Percentiles rank a stretch among this genome's conserved stretches.
Evolutionary conservation across 2,113 vertebrate genomes (phyloP).

Genomic region (Sminthopsis crassicaudata): DNA sequence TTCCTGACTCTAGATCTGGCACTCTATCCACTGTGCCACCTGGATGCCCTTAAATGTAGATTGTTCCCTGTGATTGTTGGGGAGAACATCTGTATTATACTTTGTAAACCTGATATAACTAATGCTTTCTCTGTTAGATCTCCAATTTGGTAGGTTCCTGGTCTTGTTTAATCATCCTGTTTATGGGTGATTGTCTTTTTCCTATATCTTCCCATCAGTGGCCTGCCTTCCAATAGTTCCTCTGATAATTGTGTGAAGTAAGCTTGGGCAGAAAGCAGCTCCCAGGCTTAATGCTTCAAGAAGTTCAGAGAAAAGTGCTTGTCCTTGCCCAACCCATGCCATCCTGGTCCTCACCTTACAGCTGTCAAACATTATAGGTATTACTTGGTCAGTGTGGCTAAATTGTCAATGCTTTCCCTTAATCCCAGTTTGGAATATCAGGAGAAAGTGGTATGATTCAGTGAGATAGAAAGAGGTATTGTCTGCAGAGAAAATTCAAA

Average conservation of each 20-base stretch:
- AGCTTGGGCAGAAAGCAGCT: not conserved
- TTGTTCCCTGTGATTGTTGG: rapidly evolving
- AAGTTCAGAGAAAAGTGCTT: not conserved
- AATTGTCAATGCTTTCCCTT: not conserved
- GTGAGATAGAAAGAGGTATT: conserved; percentile 17
- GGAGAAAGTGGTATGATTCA: not conserved
- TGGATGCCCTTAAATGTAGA: not conserved
- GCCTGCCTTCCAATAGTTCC: conserved; percentile 8
- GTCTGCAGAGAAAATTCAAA: conserved; percentile 56
- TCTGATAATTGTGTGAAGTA: not conserved
- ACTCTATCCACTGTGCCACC: not conserved
- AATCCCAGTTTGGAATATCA: not conserved
- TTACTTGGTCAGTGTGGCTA: not conserved
- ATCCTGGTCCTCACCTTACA: not conserved
- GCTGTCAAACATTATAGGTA: not conserved
- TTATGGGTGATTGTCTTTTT: not conserved
- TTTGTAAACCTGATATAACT: not conserved
- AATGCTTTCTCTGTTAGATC: not conserved
- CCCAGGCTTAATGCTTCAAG: not conserved
- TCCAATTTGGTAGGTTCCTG: not conserved
- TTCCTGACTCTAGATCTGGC: not conserved
- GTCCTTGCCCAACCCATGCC: not conserved
- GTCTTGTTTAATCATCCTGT: not conserved
- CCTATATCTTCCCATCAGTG: rapidly evolving
- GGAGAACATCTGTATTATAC: not conserved